Evolutionary conservation across 2,113 vertebrate species (phyloP), one percentile per base, ranked within the genome.

Genomic region (Rynchops niger): DNA sequence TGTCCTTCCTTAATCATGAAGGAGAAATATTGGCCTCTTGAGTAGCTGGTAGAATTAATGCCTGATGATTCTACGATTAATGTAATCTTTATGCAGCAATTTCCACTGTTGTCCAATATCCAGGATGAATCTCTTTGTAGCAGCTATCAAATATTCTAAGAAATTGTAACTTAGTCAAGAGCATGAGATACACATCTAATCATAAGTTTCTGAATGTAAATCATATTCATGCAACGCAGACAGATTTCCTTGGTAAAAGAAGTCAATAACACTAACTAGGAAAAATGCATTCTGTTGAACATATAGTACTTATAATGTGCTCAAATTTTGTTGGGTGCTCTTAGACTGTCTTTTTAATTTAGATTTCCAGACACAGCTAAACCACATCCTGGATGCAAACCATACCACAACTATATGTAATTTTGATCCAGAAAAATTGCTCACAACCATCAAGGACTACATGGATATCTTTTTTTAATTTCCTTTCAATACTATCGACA

Each of bases 291-390:
- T 93, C 85, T 47, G 38, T 74, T 0, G 2, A 74, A 83, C 13
- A 12, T n/a, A 21, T 4, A 66, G 58, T 55, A 66, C 55, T 93
- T 82, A 18, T 52, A 82, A 90, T 15, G 25, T 70, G 58, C n/a
- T 89, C 36, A 53, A 13, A 76, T 73, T 56, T 72, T 87, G 36
- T 69, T 74, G 36, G 43, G 43, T 91, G 69, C 47, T 74, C 20
- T 81, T 49, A 66, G 25, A 16, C 22, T 86, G 56, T 53, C 69
- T 58, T 95, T 89, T 92, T 49, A n/a, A 94, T 89, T 96, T 77
- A 65, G 40, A 45, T 89, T 97, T 95, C 45, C 90, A 97, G 91
- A 71, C 58, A 45, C 55, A 38, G 59, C 40, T 88, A 93, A 65
- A 88, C 72, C 81, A 52, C 82, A 95, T 90, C 36, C 80, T 80